phyloP scores from a whole-genome alignment of 2,797 vertebrate genomes.

The Cynodonichthys magdalenae region DNA sequence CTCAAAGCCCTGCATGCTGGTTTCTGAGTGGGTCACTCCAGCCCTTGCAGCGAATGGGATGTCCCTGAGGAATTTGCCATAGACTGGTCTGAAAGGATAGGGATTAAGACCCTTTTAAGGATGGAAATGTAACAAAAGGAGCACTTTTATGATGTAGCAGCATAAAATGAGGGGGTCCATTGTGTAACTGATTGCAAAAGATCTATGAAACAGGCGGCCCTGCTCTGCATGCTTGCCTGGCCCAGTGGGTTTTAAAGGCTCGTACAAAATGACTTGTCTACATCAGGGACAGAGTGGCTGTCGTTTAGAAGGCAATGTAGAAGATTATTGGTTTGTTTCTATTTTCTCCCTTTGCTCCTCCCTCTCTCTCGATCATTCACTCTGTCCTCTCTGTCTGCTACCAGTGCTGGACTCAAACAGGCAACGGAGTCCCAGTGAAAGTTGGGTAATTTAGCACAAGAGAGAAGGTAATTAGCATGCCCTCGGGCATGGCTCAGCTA shows the following conservation, averaged over 20 bases:
- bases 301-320: slow-evolving; percentile 87
- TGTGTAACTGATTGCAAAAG: slow-evolving; percentile 91
- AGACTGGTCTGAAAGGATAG: slow-evolving; percentile 90
- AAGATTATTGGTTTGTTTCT: slow-evolving; percentile 94
- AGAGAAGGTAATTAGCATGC: slow-evolving; percentile 96
- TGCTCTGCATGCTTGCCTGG: slow-evolving; percentile 73
- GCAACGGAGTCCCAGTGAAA: slow-evolving; percentile 93
- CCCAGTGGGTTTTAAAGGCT: slow-evolving; percentile 82
- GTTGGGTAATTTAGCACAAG: slow-evolving; percentile 94
- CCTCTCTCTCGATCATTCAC: slow-evolving; percentile 52
- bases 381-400: slow-evolving; percentile 71
- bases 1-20: slow-evolving; percentile 86
- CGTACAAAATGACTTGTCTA: slow-evolving; percentile 84
- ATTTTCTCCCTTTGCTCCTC: slow-evolving; percentile 75
- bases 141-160: slow-evolving; percentile 98
- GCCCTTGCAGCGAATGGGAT: slow-evolving; percentile 90
- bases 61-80: slow-evolving; percentile 93
- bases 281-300: slow-evolving; percentile 80
- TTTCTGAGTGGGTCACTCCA: slow-evolving; percentile 89
- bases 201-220: slow-evolving; percentile 88
- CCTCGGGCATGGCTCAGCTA: slow-evolving; percentile 85
- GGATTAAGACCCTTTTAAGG: slow-evolving; percentile 94
- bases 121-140: slow-evolving; percentile 97
- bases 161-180: slow-evolving; percentile 95
- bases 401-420: slow-evolving; percentile 85